Evolutionary conservation across 2,797 vertebrate genomes (phyloP).

Genomic region (Harpagifer antarcticus): DNA sequence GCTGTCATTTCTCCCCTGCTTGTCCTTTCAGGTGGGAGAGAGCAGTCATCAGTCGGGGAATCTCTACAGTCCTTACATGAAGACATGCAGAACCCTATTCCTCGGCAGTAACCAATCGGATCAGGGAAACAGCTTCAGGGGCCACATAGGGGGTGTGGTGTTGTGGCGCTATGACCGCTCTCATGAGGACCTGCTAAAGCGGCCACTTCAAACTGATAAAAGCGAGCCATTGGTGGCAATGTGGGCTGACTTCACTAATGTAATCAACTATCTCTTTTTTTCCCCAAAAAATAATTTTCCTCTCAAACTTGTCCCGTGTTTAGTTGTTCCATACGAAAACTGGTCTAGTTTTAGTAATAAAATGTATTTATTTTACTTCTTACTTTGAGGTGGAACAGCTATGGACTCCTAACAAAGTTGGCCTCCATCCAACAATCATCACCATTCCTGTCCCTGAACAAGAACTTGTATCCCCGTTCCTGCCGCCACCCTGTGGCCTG

Average conservation of each 20-base stretch:
- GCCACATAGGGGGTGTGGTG: slow-evolving; percentile 87
- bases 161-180: slow-evolving; percentile 86
- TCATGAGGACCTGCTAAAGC: slow-evolving; percentile 83
- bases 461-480: slow-evolving; percentile 84
- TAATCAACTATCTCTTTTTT: slow-evolving; percentile 47
- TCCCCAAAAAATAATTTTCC: no score
- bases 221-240: slow-evolving; percentile 73
- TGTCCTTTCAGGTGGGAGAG: slow-evolving; percentile 81
- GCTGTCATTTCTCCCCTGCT: not conserved
- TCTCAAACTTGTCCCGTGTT: no score
- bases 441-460: slow-evolving; percentile 77
- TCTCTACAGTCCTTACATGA: slow-evolving; percentile 93
- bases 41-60: slow-evolving; percentile 87
- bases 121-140: slow-evolving; percentile 86
- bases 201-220: slow-evolving; percentile 52
- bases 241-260: slow-evolving; percentile 83
- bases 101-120: slow-evolving; percentile 91
- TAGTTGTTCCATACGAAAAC: no score
- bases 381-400: slow-evolving; percentile 74
- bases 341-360: not conserved
- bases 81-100: slow-evolving; percentile 91
- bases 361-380: slow-evolving; percentile 13
- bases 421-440: slow-evolving; percentile 82
- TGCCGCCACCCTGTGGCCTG: slow-evolving; percentile 90
- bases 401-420: slow-evolving; percentile 88